Conservation (phyloP, 2,888 invertebrate genomes). For the Hyles lineata region DNA sequence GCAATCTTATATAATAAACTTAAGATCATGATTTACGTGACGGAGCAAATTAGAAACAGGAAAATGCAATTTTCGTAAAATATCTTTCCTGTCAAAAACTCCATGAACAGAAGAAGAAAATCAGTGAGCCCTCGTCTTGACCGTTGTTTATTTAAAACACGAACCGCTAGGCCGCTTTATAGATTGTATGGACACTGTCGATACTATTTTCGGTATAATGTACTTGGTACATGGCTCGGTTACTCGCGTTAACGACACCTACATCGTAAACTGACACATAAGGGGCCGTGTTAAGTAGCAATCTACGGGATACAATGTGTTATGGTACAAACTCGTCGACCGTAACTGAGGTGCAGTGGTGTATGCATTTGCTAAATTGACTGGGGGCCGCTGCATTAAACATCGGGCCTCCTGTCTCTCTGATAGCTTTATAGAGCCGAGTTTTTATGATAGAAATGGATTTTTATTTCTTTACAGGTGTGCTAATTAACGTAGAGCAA, state of each 20-base stretch:
- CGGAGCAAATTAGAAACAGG: too few relatives aligned
- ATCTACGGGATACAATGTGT: slow-evolving; percentile 41
- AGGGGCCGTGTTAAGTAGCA: slow-evolving; percentile 46
- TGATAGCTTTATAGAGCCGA: slow-evolving; percentile 7
- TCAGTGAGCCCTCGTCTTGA: not conserved
- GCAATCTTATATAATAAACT: too few relatives aligned
- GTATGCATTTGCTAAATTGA: slow-evolving; percentile 53
- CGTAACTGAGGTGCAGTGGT: slow-evolving; percentile 46
- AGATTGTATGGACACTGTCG: slow-evolving; percentile 30
- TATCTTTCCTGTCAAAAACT: too few relatives aligned
- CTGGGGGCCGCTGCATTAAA: slow-evolving; percentile 43
- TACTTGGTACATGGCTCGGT: slow-evolving; percentile 35
- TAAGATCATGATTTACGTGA: too few relatives aligned
- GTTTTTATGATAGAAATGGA: not conserved
- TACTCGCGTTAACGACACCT: slow-evolving; percentile 34
- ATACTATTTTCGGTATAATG: slow-evolving; percentile 34
- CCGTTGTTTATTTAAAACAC: slow-evolving; percentile 23
- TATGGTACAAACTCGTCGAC: slow-evolving; percentile 45
- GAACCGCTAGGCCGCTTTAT: slow-evolving; percentile 23
- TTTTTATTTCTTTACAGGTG: not conserved
- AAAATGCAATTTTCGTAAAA: too few relatives aligned
- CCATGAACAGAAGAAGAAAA: too few relatives aligned
- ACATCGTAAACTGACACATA: slow-evolving; percentile 48
- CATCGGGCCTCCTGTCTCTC: slow-evolving; percentile 31
- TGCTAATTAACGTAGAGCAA: not conserved